Evolutionary conservation across 2,113 vertebrate genomes (phyloP).

Genomic region (Elachura formosa): DNA sequence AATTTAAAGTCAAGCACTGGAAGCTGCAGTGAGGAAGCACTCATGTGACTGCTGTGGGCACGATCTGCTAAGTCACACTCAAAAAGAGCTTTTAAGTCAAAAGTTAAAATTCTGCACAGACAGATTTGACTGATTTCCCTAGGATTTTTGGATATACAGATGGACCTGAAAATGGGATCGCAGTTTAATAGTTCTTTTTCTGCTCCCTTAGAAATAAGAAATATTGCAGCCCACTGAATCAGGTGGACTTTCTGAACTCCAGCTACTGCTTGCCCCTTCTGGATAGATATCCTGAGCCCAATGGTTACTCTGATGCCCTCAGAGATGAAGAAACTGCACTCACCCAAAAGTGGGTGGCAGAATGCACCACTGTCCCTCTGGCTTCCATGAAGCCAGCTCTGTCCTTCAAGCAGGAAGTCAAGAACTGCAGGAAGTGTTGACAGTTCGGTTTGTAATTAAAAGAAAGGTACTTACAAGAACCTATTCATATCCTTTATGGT

Average conservation of each 20-base stretch:
- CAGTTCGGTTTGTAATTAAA: conserved; percentile 78
- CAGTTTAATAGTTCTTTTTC: not conserved
- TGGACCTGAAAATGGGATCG: not conserved
- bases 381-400: conserved; percentile 22
- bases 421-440: conserved; percentile 46
- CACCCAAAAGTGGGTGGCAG: not conserved
- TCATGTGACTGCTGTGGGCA: accelerated
- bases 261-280: not conserved
- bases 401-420: conserved; percentile 49
- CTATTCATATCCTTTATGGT: conserved; percentile 69
- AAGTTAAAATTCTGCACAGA: not conserved
- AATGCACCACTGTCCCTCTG: not conserved
- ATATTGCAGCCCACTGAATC: not conserved
- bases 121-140: not conserved
- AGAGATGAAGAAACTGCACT: not conserved
- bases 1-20: not conserved
- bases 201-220: not conserved
- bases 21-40: not conserved
- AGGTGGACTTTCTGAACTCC: not conserved
- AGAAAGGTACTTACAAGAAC: conserved; percentile 71
- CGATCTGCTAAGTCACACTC: not conserved
- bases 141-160: not conserved
- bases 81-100: not conserved
- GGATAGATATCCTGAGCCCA: not conserved
- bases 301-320: not conserved